Evolutionary conservation across 1,140 invertebrate species (phyloP).

Genomic region (Aphidius gifuensis): DNA sequence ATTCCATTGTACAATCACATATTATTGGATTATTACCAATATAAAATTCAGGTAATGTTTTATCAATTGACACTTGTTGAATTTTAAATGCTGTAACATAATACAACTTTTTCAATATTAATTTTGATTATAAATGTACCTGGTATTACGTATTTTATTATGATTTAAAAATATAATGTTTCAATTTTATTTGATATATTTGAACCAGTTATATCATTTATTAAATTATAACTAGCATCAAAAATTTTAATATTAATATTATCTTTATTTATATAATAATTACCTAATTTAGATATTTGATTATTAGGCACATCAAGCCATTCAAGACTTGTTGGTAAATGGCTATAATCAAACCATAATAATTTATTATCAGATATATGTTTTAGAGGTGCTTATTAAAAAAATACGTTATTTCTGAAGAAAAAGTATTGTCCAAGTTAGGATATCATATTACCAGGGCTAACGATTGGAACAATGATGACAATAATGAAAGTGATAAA

Average conservation of each 20-base stretch:
- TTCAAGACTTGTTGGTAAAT: constrained; percentile 76
- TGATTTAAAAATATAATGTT: constrained; percentile 70
- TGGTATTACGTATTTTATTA: constrained; percentile 65
- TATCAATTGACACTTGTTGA: constrained; percentile 60
- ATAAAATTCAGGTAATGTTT: constrained; percentile 71
- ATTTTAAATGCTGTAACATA: constrained; percentile 69
- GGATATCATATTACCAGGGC: no score
- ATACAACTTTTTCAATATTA: constrained; percentile 68
- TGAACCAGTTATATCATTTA: constrained; percentile 64
- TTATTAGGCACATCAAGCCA: constrained; percentile 91
- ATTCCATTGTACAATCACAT: constrained; percentile 84
- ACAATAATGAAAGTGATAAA: no score
- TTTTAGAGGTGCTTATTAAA: no score
- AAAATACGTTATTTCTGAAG: no score
- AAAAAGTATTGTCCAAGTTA: no score
- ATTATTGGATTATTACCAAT: constrained; percentile 77
- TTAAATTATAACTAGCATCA: constrained; percentile 71
- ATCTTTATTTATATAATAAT: constrained; percentile 60
- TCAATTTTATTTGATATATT: constrained; percentile 72
- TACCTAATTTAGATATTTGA: constrained; percentile 59
- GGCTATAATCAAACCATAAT: constrained; percentile 85
- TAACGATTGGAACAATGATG: no score
- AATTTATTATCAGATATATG: constrained; percentile 88
- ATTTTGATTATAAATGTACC: constrained; percentile 70
- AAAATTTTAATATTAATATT: constrained; percentile 69